phyloP scores from a whole-genome alignment of 2,113 vertebrate genomes.

The Catagonus wagneri region DNA sequence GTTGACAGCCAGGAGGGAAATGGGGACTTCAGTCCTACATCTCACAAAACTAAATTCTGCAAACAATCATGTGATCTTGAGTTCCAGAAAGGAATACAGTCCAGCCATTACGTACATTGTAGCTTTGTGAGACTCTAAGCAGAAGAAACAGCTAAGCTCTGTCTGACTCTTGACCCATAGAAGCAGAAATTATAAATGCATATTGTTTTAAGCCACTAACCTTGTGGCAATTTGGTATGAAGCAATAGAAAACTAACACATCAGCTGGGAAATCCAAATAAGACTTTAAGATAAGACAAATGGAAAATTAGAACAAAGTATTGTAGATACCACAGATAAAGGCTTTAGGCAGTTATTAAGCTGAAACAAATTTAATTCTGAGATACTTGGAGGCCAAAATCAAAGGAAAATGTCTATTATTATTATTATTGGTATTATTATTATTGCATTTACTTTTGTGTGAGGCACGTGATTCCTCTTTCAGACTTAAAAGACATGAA shows the following conservation, averaged over 20 bases:
- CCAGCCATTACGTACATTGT: background rate
- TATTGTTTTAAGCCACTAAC: background rate
- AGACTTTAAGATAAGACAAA: background rate
- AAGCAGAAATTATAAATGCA: background rate
- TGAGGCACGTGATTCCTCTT: background rate
- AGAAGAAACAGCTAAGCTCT: background rate
- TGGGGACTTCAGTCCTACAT: background rate
- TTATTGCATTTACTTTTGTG: background rate
- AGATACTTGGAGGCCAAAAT: background rate
- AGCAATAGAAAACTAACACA: background rate
- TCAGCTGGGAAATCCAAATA: background rate
- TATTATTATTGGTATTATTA: background rate
- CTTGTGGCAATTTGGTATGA: background rate
- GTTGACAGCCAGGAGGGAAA: background rate
- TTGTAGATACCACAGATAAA: background rate
- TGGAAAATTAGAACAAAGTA: background rate
- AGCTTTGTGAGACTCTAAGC: background rate
- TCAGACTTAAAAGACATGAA: background rate
- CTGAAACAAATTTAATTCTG: constrained; percentile 16
- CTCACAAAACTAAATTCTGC: background rate
- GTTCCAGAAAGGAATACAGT: background rate
- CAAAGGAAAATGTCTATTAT: background rate
- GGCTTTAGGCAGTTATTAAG: background rate
- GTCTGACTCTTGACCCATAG: background rate
- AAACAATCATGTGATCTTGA: background rate